These are phyloP conservation scores for Fabriciana adippe DNA, from an alignment of 2,888 invertebrate genomes.

Conservation along the genomic window DNA sequence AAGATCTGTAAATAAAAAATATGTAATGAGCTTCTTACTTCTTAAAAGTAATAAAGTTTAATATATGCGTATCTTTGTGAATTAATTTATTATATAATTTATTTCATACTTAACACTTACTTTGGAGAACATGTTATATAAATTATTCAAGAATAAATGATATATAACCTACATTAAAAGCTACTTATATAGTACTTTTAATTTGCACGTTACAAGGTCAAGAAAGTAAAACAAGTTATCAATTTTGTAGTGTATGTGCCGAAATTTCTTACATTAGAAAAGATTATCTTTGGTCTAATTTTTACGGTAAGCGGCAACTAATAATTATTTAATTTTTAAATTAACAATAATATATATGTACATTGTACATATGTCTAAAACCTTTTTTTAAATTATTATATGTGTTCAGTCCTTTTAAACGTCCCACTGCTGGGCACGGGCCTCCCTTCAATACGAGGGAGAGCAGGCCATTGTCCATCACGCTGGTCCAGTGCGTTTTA, in stretches of 20 bases:
- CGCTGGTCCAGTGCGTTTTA: no score
- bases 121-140: constrained; percentile 61
- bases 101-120: constrained; percentile 51
- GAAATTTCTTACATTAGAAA: no score
- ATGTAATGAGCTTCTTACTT: not conserved
- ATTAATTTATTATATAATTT: not conserved
- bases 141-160: constrained; percentile 51
- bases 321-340: no score
- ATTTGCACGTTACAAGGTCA: constrained; percentile 7
- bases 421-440: no score
- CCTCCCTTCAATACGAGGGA: no score
- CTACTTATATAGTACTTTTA: constrained; percentile 60
- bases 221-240: not conserved
- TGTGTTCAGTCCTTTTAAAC: no score
- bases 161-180: constrained; percentile 50
- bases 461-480: no score
- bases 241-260: not conserved
- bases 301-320: no score
- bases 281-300: no score
- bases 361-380: no score
- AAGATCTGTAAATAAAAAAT: constrained; percentile 53
- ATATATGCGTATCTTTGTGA: not conserved
- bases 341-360: no score
- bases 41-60: not conserved
- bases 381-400: no score